phyloP scores from a whole-genome alignment of 2,888 invertebrate genomes.

The Nemotelus nigrinus region DNA sequence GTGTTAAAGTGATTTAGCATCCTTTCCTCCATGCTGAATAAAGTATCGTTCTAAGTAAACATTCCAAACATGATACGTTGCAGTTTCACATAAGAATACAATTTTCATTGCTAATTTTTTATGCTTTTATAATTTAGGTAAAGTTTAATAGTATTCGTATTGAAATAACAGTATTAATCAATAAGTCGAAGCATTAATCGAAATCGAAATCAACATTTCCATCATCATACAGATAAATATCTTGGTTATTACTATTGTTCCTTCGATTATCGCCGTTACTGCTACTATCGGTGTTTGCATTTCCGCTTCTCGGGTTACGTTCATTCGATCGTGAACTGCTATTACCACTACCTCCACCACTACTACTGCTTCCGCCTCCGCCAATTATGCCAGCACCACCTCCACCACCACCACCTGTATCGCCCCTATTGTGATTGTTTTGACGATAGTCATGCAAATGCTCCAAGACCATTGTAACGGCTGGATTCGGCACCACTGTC shows the following conservation, averaged over 20 bases:
- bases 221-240: conserved; percentile 21
- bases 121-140: conserved; percentile 35
- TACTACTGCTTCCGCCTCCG: background rate
- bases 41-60: background rate
- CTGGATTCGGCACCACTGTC: conserved; percentile 50
- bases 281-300: conserved; percentile 5
- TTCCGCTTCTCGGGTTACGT: background rate
- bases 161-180: background rate
- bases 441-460: conserved; percentile 28
- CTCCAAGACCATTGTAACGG: conserved; percentile 46
- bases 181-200: background rate
- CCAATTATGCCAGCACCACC: background rate
- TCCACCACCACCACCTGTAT: conserved; percentile 43
- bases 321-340: background rate
- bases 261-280: conserved; percentile 49
- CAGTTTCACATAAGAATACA: conserved; percentile 15
- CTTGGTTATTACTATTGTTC: conserved; percentile 36
- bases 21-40: background rate
- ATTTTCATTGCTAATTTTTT: conserved; percentile 23
- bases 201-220: conserved; percentile 33
- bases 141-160: conserved; percentile 14
- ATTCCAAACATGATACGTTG: background rate
- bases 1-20: background rate
- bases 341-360: background rate
- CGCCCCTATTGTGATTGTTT: conserved; percentile 12